Percentiles rank a stretch among this genome's conserved stretches.
Conservation (phyloP, 1,140 invertebrate genomes). For the Macrobrachium rosenbergii region DNA sequence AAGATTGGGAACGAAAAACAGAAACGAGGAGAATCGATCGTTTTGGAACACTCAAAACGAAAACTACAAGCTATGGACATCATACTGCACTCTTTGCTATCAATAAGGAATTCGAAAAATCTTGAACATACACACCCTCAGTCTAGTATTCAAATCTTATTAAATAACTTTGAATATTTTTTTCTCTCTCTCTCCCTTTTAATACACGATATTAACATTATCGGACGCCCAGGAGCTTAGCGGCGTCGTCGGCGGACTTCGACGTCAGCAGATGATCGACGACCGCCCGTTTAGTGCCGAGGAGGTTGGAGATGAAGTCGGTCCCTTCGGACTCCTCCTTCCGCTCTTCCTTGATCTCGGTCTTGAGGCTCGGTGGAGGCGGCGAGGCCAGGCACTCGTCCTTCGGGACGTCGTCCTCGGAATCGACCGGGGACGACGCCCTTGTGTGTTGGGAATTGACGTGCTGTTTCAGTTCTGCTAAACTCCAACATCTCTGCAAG, state of each 20-base stretch:
- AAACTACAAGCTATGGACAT: constrained; percentile 54
- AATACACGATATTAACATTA: constrained; percentile 13
- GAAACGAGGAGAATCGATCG: constrained; percentile 38
- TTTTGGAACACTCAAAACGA: constrained; percentile 23
- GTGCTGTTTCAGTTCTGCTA: constrained; percentile 91
- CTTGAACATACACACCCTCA: constrained; percentile 41
- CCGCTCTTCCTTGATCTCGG: constrained; percentile 24
- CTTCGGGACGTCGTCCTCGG: constrained; percentile 44
- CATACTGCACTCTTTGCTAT: constrained; percentile 46
- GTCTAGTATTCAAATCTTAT: not conserved
- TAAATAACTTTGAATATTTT: not conserved
- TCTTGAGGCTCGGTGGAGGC: constrained; percentile 27
- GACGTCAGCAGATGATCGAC: constrained; percentile 86
- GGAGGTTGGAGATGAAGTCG: constrained; percentile 88
- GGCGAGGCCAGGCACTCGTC: constrained; percentile 32
- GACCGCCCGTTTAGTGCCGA: constrained; percentile 88
- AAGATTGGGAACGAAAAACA: constrained; percentile 22
- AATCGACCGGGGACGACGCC: constrained; percentile 62
- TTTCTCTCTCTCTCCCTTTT: not conserved
- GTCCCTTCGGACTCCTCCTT: constrained; percentile 67
- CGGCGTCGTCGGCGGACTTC: constrained; percentile 82
- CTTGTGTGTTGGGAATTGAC: constrained; percentile 82
- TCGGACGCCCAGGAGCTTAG: constrained; percentile 84
- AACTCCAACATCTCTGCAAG: constrained; percentile 91
- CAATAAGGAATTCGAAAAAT: constrained; percentile 32